Base-by-base conservation (phyloP, 2,113 vertebrate genomes). In the Pontoporia blainvillei region DNA sequence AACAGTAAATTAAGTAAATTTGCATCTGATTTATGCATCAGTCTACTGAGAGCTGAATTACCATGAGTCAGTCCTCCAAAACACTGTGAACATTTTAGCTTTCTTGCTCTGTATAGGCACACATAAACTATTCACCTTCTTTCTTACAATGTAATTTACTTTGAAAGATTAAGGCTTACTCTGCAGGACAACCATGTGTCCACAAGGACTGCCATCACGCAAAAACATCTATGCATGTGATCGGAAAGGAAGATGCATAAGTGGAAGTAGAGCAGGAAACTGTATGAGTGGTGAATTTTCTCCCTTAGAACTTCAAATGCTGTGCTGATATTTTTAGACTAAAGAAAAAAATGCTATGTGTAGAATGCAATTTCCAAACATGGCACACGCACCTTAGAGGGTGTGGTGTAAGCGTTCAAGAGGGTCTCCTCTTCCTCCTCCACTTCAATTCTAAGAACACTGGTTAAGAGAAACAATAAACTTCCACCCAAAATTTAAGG, bases 381-480 rank as follows among this genome's bases (percentile, higher is more conserved):
- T 1, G 4, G 14, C 1, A 1, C 3, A 44, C 76, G 92, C 41
- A 99, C 99, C 98, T 99, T 99, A 4, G 98, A 99, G 0, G 99
- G 99, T 0, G 99, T 99, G 6, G 99, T 97, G 62, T 99, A 99
- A 0, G 99, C 98, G 0, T 99, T 99, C 82, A 99, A 93, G 3
- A 99, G 98, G 83, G 97, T 98, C 8, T 99, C 99, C 41, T 99
- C 99, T 92, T 99, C 99, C 54, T 99, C 99, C 2, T 99, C 99
- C 1, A 98, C 99, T 41, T 99, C 98, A 1, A 99, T 99, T 95
- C 99, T 99, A 75, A 0, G 10, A 27, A n/a, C 6, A 9, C 0
- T 84, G 18, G 85, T 97, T 96, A 98, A 82, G 92, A 59, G 88
- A 96, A 94, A 67, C 2, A 61, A 44, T 6, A 27, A 82, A 72